Evolutionary conservation across 2,797 vertebrate genomes (phyloP).

Genomic region (Gallinago stenura): DNA sequence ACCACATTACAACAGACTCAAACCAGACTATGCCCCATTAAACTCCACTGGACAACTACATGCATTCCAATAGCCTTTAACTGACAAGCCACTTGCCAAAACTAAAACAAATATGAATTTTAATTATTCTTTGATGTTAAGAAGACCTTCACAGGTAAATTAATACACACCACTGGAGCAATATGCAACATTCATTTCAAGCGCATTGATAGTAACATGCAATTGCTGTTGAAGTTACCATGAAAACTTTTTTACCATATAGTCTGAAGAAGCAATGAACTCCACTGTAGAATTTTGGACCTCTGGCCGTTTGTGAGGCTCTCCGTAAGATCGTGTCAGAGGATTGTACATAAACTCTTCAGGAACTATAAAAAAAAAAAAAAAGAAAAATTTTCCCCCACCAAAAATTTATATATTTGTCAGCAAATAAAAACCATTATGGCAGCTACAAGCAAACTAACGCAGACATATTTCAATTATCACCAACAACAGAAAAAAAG

Average conservation of each 20-base stretch:
- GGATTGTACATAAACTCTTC: constrained; percentile 99
- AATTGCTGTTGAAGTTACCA: neutral
- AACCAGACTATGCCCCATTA: neutral
- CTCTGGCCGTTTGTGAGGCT: constrained; percentile 96
- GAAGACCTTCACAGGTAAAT: neutral
- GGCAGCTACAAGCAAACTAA: neutral
- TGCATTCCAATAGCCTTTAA: neutral
- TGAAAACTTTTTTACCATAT: constrained; percentile 87
- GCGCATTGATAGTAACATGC: neutral
- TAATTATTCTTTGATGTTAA: neutral
- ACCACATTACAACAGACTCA: neutral
- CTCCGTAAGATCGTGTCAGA: constrained; percentile 93
- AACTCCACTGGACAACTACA: neutral
- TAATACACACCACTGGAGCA: neutral
- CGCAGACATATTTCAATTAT: neutral
- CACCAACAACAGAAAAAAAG: neutral
- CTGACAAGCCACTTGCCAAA: neutral
- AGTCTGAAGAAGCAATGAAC: constrained; percentile 98
- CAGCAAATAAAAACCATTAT: neutral
- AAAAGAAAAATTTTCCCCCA: neutral
- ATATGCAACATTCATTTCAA: neutral
- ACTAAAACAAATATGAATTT: neutral
- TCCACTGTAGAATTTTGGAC: constrained; percentile 97
- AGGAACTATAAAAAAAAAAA: constrained; percentile 82
- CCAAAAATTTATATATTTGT: neutral